These are phyloP conservation scores for Caenorhabditis brenneri DNA, from an alignment of 1,140 invertebrate genomes.

Conservation along the genomic window DNA sequence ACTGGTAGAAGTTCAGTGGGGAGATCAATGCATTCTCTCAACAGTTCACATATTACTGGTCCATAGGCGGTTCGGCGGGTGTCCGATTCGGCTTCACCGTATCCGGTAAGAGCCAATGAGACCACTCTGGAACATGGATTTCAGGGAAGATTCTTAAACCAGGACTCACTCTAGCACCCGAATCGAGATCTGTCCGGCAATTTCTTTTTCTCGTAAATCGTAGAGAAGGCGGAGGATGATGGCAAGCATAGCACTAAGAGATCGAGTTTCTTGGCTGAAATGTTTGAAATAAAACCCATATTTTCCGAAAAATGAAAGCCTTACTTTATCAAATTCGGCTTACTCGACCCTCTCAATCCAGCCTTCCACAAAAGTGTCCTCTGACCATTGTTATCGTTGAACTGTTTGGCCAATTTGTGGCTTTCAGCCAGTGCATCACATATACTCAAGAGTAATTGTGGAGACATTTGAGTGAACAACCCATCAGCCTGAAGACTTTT, in stretches of 20 bases:
- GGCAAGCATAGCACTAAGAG: conserved; percentile 37
- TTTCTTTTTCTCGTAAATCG: background rate
- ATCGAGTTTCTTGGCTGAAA: conserved; percentile 36
- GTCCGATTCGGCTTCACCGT: conserved; percentile 46
- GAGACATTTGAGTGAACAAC: conserved; percentile 31
- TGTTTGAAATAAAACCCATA: conserved; percentile 77
- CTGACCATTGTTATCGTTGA: conserved; percentile 92
- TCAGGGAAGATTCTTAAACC: conserved; percentile 75
- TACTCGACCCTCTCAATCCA: conserved; percentile 79
- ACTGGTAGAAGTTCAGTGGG: conserved; percentile 2
- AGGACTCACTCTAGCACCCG: conserved; percentile 29
- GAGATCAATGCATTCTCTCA: conserved; percentile 23
- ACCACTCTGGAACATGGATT: conserved; percentile 16
- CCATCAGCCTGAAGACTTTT: conserved; percentile 75
- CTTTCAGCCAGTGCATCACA: conserved; percentile 91
- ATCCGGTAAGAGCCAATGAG: conserved; percentile 4
- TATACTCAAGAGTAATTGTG: conserved; percentile 50
- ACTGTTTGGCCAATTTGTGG: conserved; percentile 90
- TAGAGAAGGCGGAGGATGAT: conserved; percentile 32
- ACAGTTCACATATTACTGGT: conserved; percentile 44
- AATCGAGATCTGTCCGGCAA: background rate
- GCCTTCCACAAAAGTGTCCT: conserved; percentile 92
- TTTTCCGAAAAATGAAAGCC: conserved; percentile 70
- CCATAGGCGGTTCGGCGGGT: conserved; percentile 16
- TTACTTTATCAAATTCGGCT: conserved; percentile 42